phyloP scores from a whole-genome alignment of 2,888 invertebrate species.

The Mongoloraphidia duomilia region DNA sequence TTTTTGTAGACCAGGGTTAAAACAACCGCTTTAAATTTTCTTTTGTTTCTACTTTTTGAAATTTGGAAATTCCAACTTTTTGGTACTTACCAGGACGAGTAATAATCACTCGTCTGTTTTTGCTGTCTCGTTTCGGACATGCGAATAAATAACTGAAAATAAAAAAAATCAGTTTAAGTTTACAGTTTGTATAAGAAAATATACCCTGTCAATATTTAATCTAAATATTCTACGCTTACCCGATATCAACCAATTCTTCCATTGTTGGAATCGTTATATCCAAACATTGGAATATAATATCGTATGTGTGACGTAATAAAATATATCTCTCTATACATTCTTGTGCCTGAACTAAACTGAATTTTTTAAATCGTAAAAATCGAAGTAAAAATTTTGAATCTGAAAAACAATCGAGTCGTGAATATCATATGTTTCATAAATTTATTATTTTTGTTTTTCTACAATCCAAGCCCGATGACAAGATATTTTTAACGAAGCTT shows the following conservation, averaged over 20 bases:
- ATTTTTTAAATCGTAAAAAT: conserved; percentile 68
- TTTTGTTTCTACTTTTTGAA: too few species aligned
- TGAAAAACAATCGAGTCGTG: conserved; percentile 22
- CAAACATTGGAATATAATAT: conserved; percentile 57
- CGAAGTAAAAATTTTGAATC: conserved; percentile 56
- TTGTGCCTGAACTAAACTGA: conserved; percentile 63
- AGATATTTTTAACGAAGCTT: too few species aligned
- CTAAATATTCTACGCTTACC: conserved; percentile 31
- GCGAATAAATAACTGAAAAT: conserved; percentile 57
- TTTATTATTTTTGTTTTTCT: too few species aligned
- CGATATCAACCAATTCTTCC: conserved; percentile 53
- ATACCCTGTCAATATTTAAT: background rate
- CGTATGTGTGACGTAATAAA: conserved; percentile 59
- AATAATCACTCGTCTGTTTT: conserved; percentile 60
- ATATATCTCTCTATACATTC: conserved; percentile 66
- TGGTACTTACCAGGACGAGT: conserved; percentile 53
- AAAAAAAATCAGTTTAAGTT: conserved; percentile 4
- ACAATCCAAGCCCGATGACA: too few species aligned
- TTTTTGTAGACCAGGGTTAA: background rate
- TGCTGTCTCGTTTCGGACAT: conserved; percentile 58
- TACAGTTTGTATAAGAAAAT: background rate
- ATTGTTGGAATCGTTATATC: conserved; percentile 56
- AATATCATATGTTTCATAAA: too few species aligned
- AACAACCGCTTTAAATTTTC: too few species aligned
- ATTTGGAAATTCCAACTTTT: background rate